A percentile compares a stretch with the other conserved stretches of the same genome.
Evolutionary conservation across 2,888 invertebrate genomes (phyloP).

Genomic region (Cryptus viduatorius): DNA sequence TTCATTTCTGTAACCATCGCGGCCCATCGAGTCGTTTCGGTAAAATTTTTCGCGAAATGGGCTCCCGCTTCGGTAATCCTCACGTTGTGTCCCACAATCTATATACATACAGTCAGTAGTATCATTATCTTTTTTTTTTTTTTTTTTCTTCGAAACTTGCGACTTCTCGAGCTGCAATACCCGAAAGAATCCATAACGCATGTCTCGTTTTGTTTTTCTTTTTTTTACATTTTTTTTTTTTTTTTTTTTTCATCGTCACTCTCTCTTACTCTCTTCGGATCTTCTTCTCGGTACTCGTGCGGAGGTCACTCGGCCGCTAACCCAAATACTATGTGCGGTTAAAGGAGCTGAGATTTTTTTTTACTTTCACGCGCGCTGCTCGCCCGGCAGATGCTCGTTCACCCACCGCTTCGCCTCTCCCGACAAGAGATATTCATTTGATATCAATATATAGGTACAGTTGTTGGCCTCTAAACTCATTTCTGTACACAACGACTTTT

Average conservation of each 20-base stretch:
- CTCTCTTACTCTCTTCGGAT: conserved; percentile 43
- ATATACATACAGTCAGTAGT: not conserved
- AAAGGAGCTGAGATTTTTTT: conserved; percentile 41
- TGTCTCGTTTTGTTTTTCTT: conserved; percentile 41
- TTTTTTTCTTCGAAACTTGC: conserved; percentile 29
- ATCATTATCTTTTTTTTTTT: conserved; percentile 16
- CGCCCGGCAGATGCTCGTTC: conserved; percentile 31
- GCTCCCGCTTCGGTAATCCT: conserved; percentile 1
- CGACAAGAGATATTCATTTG: conserved; percentile 18
- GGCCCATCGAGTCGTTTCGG: conserved; percentile 11
- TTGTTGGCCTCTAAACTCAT: conserved; percentile 1
- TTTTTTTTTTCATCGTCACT: conserved; percentile 7
- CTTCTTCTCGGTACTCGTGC: conserved; percentile 50
- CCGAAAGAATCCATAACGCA: conserved; percentile 49
- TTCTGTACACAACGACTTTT: not conserved
- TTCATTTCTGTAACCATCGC: not conserved
- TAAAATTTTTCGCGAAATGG: conserved; percentile 54
- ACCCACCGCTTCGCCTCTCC: conserved; percentile 25
- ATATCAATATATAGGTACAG: not conserved
- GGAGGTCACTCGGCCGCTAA: conserved; percentile 67
- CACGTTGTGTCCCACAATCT: no score
- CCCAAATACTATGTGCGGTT: conserved; percentile 62
- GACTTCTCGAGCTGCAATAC: not conserved
- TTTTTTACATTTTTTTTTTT: conserved; percentile 28
- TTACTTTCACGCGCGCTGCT: conserved; percentile 67